These are phyloP conservation scores for Pelodytes ibericus DNA, from an alignment of 2,797 vertebrate genomes.

Conservation along the genomic window DNA sequence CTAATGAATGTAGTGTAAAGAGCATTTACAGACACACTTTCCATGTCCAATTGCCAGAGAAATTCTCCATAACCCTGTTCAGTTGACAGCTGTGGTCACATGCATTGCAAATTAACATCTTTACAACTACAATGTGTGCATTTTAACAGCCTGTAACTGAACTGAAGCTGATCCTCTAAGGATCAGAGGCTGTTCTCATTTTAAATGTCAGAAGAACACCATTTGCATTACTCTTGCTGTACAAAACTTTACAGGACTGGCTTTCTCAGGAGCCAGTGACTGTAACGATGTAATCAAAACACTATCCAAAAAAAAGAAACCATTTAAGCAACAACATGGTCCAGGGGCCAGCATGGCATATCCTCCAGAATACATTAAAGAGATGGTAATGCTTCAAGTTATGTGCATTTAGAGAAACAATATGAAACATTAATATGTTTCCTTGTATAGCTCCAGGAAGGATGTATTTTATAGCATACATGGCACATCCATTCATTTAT, in stretches of 20 bases:
- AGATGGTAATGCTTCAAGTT: no score
- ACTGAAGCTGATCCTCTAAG: neutral
- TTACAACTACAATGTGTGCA: neutral
- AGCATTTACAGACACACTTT: neutral
- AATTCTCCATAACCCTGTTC: neutral
- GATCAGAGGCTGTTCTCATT: neutral
- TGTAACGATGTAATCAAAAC: conserved; percentile 1
- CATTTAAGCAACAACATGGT: conserved; percentile 19
- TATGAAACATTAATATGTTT: no score
- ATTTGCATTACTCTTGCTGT: neutral
- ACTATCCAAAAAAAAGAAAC: neutral
- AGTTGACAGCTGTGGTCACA: conserved; percentile 8
- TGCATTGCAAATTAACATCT: neutral
- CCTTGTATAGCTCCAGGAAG: no score
- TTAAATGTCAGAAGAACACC: neutral
- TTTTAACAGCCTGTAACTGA: neutral
- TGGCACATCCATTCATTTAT: no score
- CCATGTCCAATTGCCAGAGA: neutral
- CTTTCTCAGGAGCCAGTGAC: conserved; percentile 5
- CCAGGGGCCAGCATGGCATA: neutral
- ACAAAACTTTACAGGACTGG: conserved; percentile 8
- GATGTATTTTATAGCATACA: no score
- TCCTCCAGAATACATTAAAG: no score
- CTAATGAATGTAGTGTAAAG: no score
- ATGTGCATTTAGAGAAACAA: no score